Evolutionary conservation across 2,797 vertebrate genomes (phyloP).

Genomic region (Poecile montanus): DNA sequence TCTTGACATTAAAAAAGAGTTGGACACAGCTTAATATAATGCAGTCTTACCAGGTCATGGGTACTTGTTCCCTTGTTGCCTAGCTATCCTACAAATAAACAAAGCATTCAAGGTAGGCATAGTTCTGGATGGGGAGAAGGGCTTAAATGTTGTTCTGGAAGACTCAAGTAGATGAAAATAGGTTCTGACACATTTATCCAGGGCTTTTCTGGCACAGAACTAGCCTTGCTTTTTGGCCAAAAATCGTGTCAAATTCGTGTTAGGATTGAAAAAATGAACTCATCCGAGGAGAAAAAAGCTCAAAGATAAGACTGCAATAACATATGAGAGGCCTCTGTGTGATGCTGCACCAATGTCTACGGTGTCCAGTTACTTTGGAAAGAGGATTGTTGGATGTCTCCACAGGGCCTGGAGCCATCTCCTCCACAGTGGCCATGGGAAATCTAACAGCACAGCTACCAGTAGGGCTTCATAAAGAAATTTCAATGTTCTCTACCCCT

Average conservation of each 20-base stretch:
- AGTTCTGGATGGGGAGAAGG: background rate
- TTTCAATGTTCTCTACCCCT: background rate
- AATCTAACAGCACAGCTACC: background rate
- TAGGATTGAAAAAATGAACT: background rate
- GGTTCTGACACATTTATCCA: conserved; percentile 31
- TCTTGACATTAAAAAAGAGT: background rate
- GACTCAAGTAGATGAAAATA: conserved; percentile 43
- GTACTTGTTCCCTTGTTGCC: conserved; percentile 16
- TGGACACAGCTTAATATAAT: background rate
- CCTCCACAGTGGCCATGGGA: background rate
- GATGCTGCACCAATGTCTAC: background rate
- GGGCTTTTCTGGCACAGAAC: background rate
- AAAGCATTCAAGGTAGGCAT: conserved; percentile 18
- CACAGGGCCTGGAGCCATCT: background rate
- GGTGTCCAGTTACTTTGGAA: background rate
- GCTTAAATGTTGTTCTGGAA: background rate
- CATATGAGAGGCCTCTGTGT: background rate
- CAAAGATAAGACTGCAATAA: background rate
- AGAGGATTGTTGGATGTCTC: background rate
- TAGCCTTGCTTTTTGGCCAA: background rate
- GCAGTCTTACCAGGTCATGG: background rate
- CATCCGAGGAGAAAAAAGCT: background rate
- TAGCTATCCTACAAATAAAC: conserved; percentile 33
- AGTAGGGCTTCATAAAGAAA: background rate
- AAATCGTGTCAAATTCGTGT: background rate